Evolutionary conservation across 2,797 vertebrate species (phyloP).

Genomic region (Chloroceryle amazona): DNA sequence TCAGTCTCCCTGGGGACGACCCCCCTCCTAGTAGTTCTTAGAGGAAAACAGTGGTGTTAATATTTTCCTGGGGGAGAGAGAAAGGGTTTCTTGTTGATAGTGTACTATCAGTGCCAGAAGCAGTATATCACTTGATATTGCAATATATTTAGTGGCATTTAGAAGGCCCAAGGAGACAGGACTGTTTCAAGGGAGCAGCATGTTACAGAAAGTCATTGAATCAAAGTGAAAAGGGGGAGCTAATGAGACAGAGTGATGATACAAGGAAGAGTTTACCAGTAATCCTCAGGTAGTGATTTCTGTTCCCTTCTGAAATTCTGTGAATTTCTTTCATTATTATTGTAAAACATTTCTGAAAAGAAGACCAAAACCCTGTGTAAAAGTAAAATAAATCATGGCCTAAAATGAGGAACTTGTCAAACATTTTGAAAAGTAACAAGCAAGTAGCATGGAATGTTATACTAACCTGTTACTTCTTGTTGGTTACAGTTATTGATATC

Average conservation of each 20-base stretch:
- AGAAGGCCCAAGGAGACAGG: neutral
- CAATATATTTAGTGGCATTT: neutral
- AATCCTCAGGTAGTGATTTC: neutral
- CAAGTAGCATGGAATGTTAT: conserved; percentile 7
- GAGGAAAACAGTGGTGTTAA: neutral
- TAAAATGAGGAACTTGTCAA: neutral
- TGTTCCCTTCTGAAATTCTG: neutral
- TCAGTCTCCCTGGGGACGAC: neutral
- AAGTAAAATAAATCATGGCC: neutral
- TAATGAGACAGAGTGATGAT: neutral
- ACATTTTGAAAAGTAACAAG: conserved; percentile 4
- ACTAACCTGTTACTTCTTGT: conserved; percentile 26
- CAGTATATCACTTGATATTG: neutral
- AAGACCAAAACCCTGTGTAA: neutral
- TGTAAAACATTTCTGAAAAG: neutral
- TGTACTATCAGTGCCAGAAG: neutral
- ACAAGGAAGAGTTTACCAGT: neutral
- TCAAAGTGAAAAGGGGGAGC: neutral
- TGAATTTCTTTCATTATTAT: neutral
- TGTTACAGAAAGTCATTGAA: neutral
- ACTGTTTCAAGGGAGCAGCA: neutral
- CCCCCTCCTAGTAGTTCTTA: neutral
- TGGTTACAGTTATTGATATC: conserved; percentile 22
- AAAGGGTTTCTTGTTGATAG: neutral
- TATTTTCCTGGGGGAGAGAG: neutral